Evolutionary conservation across 2,113 vertebrate species (phyloP).

Genomic region (Cryptomyrus ogoouensis): DNA sequence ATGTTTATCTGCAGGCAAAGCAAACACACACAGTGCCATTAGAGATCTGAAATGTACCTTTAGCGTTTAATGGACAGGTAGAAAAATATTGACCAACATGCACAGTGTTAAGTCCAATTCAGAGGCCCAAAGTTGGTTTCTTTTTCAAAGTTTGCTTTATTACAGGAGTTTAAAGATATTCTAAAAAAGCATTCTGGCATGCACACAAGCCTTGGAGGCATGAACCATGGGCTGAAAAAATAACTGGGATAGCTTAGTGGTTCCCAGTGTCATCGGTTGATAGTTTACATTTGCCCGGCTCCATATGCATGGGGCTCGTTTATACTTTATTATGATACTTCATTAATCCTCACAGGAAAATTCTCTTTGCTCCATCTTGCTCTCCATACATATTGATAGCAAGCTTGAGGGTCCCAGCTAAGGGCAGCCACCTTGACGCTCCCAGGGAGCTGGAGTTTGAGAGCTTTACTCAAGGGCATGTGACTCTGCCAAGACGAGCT

Average conservation of each 20-base stretch:
- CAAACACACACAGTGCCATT: not conserved
- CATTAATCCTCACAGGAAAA: not conserved
- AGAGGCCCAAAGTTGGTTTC: not conserved
- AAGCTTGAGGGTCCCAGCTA: not conserved
- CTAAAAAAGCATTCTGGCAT: not conserved
- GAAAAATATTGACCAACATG: not conserved
- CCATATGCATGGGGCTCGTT: not conserved
- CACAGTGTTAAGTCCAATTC: not conserved
- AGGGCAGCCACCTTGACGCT: not conserved
- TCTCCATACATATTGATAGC: not conserved
- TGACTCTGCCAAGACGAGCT: not conserved
- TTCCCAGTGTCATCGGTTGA: not conserved
- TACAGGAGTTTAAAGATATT: not conserved
- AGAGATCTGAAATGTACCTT: not conserved
- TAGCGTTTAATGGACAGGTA: not conserved
- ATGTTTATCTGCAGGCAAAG: constrained; percentile 11
- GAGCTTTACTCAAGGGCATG: not conserved
- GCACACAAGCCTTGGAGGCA: not conserved
- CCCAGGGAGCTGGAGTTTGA: not conserved
- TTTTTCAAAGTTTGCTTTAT: not conserved
- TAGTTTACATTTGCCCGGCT: not conserved
- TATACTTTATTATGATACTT: not conserved
- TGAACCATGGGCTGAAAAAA: not conserved
- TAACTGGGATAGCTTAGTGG: not conserved
- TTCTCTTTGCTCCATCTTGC: not conserved